Percentiles rank a stretch among this genome's conserved stretches.
These are phyloP conservation scores for Triplophysa tibetana DNA, from an alignment of 2,113 vertebrate species.

Conservation along the genomic window DNA sequence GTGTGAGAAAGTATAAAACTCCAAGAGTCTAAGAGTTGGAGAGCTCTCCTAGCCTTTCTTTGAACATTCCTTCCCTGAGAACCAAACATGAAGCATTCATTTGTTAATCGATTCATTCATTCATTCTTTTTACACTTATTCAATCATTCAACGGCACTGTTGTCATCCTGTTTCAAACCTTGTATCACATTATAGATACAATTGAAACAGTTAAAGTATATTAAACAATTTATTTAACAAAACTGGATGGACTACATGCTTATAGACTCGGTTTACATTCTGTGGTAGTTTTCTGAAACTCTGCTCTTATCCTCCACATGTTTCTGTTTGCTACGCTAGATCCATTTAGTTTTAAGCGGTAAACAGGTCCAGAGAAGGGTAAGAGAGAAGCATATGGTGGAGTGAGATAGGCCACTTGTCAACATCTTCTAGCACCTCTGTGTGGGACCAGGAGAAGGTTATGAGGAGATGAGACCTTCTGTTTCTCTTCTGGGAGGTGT, in stretches of 20 bases:
- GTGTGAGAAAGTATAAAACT: constrained; percentile 61
- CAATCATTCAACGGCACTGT: constrained; percentile 8
- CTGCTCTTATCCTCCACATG: constrained; percentile 40
- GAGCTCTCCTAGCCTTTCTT: constrained; percentile 16
- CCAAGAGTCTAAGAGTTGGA: constrained; percentile 53
- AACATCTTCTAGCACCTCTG: constrained; percentile 53
- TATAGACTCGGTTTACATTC: constrained; percentile 40
- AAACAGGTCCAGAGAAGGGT: constrained; percentile 44
- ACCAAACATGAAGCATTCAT: neutral
- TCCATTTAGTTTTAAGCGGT: constrained; percentile 23
- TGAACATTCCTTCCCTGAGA: constrained; percentile 39
- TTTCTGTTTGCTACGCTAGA: constrained; percentile 38
- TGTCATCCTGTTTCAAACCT: neutral
- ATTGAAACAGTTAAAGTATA: neutral
- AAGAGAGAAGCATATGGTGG: constrained; percentile 60
- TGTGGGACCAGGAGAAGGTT: constrained; percentile 40
- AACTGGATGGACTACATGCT: neutral
- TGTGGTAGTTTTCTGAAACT: constrained; percentile 42
- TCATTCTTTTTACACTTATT: constrained; percentile 23
- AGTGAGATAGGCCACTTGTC: constrained; percentile 58
- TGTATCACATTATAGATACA: constrained; percentile 5
- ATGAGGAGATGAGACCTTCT: neutral
- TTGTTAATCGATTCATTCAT: neutral
- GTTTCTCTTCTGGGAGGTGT: constrained; percentile 20
- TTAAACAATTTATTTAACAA: constrained; percentile 1